Base-by-base conservation (phyloP, 2,797 vertebrate species). In the Xiphorhynchus erythropygius region DNA sequence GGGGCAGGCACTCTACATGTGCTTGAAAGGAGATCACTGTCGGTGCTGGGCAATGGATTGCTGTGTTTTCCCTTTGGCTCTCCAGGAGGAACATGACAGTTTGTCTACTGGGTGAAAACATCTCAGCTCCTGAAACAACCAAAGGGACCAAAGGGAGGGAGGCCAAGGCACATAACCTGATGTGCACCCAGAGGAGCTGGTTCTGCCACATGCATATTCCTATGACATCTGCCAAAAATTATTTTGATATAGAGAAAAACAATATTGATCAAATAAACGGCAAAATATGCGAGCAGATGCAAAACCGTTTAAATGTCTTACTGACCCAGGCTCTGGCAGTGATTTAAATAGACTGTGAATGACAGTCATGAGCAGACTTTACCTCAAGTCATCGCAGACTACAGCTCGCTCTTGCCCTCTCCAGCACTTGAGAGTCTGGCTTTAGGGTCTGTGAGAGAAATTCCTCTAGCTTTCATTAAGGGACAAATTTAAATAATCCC, bases 1-100 rank as follows among this genome's bases (percentile, higher is more conserved):
- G n/a, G 30, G 28, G 8, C 3, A 4, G 25, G 4, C 22, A 39
- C 19, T n/a, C 25, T 11, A 16, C 27, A 17, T 0, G 3, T 69
- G 6, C 35, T 71, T 39, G 25, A 27, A 65, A 76, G 18, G 39
- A 64, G 21, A 47, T 33, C 6, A 19, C 57, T 77, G 22, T 18
- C 23, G 41, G n/a, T 53, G 50, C 27, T 3, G 9, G 46, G 18
- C 42, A 70, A 18, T 63, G 71, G 16, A 30, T 25, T 49, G 23
- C 37, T 30, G 24, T 44, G 28, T 15, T 73, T 87, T 79, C 49
- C 52, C 21, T 74, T 57, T 49, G 25, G 12, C 5, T 83, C 5
- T 68, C 33, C 23, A 25, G 33, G 8, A 62, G n/a, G 9, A 74
- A 55, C 13, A 28, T 21, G 37, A 9, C 42, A 41, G 84, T 71